phyloP scores from a whole-genome alignment of 2,113 vertebrate genomes.

The Electrona antarctica region DNA sequence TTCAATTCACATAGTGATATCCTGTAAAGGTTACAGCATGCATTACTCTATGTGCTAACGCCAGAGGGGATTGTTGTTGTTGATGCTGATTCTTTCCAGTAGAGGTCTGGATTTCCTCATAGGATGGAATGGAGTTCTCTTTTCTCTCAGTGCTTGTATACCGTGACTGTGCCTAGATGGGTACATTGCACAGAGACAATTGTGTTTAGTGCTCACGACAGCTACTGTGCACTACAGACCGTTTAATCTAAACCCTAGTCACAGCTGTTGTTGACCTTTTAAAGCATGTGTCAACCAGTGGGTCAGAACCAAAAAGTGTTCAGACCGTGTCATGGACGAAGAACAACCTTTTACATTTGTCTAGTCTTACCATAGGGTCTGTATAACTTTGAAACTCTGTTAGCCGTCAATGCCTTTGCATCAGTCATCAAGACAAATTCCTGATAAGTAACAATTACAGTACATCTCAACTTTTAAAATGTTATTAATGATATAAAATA shows the following conservation, averaged over 20 bases:
- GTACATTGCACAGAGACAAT: conserved; percentile 4
- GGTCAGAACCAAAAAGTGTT: no score
- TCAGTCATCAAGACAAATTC: no score
- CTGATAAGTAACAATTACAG: no score
- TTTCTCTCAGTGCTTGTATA: conserved; percentile 76
- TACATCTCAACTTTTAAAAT: no score
- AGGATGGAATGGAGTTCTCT: conserved; percentile 57
- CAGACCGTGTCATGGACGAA: no score
- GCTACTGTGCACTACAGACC: not conserved
- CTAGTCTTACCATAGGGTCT: no score
- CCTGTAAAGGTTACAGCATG: conserved; percentile 78
- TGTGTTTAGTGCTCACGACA: conserved; percentile 15
- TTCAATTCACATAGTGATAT: conserved; percentile 79
- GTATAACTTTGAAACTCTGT: no score
- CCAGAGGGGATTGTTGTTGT: conserved; percentile 55
- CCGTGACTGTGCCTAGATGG: conserved; percentile 66
- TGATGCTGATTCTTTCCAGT: conserved; percentile 57
- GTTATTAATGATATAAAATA: conserved; percentile 12
- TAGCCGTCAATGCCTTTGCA: no score
- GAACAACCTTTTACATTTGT: no score
- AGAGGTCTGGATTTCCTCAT: conserved; percentile 62
- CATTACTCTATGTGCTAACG: conserved; percentile 79
- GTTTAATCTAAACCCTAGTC: no score
- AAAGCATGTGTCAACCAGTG: no score
- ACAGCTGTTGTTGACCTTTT: no score